Percentiles rank a stretch among this genome's conserved stretches.
Conservation (phyloP, 2,888 invertebrate species). For the Mesodorylaimus sp. region DNA sequence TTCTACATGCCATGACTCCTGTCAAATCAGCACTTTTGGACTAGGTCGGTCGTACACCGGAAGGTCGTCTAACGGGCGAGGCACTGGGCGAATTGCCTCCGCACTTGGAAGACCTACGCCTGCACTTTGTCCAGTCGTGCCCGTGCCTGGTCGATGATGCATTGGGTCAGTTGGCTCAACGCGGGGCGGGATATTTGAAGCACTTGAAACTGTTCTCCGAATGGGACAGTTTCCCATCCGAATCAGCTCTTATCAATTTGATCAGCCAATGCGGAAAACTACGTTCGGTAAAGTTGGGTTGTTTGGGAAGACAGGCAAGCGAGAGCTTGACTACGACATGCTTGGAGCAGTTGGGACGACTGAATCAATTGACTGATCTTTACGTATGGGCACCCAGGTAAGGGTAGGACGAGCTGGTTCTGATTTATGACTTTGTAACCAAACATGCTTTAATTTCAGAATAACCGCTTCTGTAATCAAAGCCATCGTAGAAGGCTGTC, state of each 20-base stretch:
- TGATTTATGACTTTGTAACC: too few species aligned
- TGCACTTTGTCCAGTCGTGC: not conserved
- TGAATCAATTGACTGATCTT: too few species aligned
- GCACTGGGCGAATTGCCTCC: not conserved
- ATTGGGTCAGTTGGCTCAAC: not conserved
- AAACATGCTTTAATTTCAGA: too few species aligned
- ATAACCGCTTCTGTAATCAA: not conserved
- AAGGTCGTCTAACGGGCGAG: not conserved
- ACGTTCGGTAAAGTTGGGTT: not conserved
- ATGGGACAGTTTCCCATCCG: constrained; percentile 1
- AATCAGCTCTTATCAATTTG: not conserved
- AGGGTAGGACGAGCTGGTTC: too few species aligned
- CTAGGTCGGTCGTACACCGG: not conserved
- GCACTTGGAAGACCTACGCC: not conserved
- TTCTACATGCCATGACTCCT: too few species aligned
- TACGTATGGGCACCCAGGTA: too few species aligned
- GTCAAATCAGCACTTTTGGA: not conserved
- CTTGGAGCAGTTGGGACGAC: not conserved
- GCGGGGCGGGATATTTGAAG: not conserved
- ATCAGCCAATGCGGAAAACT: not conserved
- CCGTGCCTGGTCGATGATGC: not conserved
- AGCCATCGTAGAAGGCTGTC: not conserved
- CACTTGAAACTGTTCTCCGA: constrained; percentile 2
- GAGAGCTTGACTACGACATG: not conserved
- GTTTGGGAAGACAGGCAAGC: not conserved